Evolutionary conservation across 2,113 vertebrate species (phyloP).

Genomic region (Leptobrachium leishanense): DNA sequence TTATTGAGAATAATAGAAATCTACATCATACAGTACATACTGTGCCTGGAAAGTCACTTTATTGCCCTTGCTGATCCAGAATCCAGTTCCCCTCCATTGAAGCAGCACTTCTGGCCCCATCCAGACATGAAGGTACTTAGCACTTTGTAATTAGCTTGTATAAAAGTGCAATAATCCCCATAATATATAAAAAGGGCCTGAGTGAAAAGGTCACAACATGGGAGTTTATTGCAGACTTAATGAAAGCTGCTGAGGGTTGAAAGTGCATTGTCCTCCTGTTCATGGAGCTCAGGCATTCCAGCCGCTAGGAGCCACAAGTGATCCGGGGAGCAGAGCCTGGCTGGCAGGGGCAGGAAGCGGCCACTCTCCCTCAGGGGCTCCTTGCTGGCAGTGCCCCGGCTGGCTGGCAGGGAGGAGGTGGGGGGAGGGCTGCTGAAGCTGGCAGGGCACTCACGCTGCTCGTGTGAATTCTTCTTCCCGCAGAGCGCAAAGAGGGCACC

Average conservation of each 20-base stretch:
- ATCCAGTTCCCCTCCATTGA: background rate
- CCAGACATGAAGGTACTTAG: background rate
- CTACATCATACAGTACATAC: no score
- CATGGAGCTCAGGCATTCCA: slow-evolving; percentile 15
- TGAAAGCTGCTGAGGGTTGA: slow-evolving; percentile 31
- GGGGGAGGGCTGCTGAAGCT: background rate
- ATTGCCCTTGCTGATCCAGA: no score
- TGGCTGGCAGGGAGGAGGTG: background rate
- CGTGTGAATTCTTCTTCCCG: slow-evolving; percentile 40
- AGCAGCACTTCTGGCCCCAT: background rate
- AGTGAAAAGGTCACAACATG: slow-evolving; percentile 25
- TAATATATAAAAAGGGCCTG: slow-evolving; percentile 12
- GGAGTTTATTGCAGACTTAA: slow-evolving; percentile 35
- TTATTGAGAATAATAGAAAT: no score
- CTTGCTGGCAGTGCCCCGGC: slow-evolving; percentile 4
- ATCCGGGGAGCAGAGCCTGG: background rate
- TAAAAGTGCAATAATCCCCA: slow-evolving; percentile 8
- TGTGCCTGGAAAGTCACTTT: no score
- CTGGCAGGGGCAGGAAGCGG: slow-evolving; percentile 21
- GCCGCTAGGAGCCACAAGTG: background rate
- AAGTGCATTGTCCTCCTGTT: slow-evolving; percentile 17
- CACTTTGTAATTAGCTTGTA: slow-evolving; percentile 5
- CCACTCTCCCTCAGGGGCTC: slow-evolving; percentile 3
- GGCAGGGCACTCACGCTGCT: background rate
- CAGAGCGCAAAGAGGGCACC: slow-evolving; percentile 67